Conservation (phyloP, 2,888 invertebrate genomes). For the Tridacna crocea region DNA sequence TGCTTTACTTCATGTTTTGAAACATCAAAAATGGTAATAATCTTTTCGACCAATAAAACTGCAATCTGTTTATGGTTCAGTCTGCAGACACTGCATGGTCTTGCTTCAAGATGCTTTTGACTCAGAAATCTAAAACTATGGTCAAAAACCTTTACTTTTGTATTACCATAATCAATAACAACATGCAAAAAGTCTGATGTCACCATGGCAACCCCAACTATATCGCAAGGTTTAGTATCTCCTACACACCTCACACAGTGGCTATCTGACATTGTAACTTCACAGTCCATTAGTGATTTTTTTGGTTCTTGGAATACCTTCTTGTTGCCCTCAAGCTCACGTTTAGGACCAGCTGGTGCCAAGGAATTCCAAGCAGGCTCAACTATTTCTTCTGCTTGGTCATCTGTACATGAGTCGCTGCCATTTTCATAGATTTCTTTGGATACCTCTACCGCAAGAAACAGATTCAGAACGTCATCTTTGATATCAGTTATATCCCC, state of each 20-base stretch:
- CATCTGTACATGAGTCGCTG: neutral
- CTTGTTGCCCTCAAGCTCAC: neutral
- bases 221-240: neutral
- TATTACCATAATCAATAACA: slow-evolving; percentile 5
- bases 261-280: too few relatives aligned
- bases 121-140: neutral
- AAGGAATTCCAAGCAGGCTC: neutral
- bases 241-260: neutral
- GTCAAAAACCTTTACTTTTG: slow-evolving; percentile 17
- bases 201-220: neutral
- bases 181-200: neutral
- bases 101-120: neutral
- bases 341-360: neutral
- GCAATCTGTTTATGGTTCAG: neutral
- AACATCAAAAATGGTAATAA: neutral
- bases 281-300: neutral
- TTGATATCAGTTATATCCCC: neutral
- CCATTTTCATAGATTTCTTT: neutral
- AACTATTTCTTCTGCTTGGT: neutral
- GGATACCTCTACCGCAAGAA: neutral
- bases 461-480: neutral
- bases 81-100: neutral
- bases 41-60: slow-evolving; percentile 8
- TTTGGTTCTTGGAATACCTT: neutral
- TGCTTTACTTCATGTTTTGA: neutral